Evolutionary conservation across 2,113 vertebrate species (phyloP).

Genomic region (Gallinago media): DNA sequence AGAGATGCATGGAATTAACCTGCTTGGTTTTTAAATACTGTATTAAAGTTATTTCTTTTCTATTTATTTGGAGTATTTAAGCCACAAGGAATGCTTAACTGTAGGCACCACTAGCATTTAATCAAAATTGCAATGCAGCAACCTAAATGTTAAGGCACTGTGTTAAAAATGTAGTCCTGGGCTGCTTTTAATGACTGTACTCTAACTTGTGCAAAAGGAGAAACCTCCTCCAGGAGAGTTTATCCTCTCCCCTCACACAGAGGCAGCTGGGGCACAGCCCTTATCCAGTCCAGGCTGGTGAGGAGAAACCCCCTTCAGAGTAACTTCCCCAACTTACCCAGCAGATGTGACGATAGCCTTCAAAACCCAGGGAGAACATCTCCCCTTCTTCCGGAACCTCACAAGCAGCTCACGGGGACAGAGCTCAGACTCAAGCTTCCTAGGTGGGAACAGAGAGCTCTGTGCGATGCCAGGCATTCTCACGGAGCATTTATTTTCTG

Average conservation of each 20-base stretch:
- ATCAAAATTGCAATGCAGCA: neutral
- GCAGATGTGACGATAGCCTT: neutral
- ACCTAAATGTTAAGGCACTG: neutral
- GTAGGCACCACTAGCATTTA: neutral
- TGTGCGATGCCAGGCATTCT: neutral
- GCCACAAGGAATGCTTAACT: neutral
- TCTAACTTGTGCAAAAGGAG: neutral
- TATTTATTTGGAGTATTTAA: neutral
- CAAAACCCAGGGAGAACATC: neutral
- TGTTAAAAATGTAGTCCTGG: neutral
- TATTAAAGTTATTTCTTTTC: neutral
- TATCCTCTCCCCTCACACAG: neutral
- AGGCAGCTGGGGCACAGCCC: fast-evolving
- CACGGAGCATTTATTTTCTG: neutral
- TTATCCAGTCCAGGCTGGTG: neutral
- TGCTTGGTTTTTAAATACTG: neutral
- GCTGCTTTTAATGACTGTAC: neutral
- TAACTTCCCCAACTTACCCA: neutral
- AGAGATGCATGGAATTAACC: neutral
- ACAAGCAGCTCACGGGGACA: neutral
- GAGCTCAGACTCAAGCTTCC: neutral
- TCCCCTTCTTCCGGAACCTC: neutral
- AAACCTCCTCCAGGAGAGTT: neutral
- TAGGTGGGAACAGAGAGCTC: neutral
- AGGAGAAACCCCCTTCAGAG: neutral